Evolutionary conservation across 2,888 invertebrate genomes (phyloP), one percentile per base, ranked within the genome.

Genomic region (Euzophera pinguis): DNA sequence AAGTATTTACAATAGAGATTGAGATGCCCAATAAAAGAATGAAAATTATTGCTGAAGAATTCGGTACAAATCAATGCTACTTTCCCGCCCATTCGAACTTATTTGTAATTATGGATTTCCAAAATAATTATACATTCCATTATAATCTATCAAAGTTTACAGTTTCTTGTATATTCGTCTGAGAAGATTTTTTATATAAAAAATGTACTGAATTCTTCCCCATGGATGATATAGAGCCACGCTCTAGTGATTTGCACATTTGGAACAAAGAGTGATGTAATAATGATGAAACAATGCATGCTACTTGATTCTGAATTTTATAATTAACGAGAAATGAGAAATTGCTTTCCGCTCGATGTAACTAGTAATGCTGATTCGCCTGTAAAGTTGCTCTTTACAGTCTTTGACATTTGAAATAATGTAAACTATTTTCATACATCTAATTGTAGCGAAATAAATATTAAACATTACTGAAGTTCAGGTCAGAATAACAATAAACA

Each of bases 251-350:
- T 39, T 49, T 12, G 10, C n/a, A 41, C 50, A 50, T 41, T 29
- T 41, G 34, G 14, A 50, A 50, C 50, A 50, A 50, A 41, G 50
- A 41, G 41, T 41, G 37, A 38, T 38, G 38, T 38, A 39, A 41
- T 10, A 22, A 39, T 41, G 38, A 41, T 39, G 29, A 50, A 39
- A 50, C 38, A 41, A 16, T 41, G 39, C 14, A 27, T 12, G 27
- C 27, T 12, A 27, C 32, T 14, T 45, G 14, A 32, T 32, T 34
- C 32, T 32, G 14, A 45, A 45, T 32, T 32, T 45, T 32, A 45
- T 32, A 32, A 45, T 45, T 32, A 32, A 12, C 16, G 32, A 14
- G 32, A 10, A 45, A 45, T 34, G 10, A 32, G 14, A 45, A 32
- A 45, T 45, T 45, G 14, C 29, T 45, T 45, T 45, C 32, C 45